Evolutionary conservation across 1,140 invertebrate species (phyloP).

Genomic region (Drosophila neocordata): DNA sequence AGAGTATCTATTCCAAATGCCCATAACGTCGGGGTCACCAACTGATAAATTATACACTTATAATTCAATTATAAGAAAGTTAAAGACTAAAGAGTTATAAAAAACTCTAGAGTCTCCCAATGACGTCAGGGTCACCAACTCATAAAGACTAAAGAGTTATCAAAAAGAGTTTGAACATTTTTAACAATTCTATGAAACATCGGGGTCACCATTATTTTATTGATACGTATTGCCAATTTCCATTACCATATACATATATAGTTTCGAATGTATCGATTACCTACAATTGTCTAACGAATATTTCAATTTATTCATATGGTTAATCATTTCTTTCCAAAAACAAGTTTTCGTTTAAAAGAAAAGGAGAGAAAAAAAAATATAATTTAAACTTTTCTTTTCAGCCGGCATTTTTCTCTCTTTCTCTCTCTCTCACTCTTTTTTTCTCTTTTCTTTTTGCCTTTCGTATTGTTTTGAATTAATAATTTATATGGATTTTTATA

Average conservation of each 20-base stretch:
- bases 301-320: constrained; percentile 1
- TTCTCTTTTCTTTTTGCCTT: constrained; percentile 9
- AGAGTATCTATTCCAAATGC: no score
- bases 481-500: constrained; percentile 78
- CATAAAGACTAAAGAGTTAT: no score
- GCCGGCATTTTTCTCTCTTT: constrained; percentile 11
- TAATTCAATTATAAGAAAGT: no score
- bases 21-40: no score
- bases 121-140: no score
- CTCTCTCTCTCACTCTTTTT: constrained; percentile 15
- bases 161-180: no score
- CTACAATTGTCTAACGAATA: neutral
- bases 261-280: neutral
- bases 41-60: no score
- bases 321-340: constrained; percentile 6
- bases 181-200: neutral
- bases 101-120: no score
- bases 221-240: no score
- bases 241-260: neutral
- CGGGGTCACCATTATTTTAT: neutral
- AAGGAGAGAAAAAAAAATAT: neutral
- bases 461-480: constrained; percentile 78
- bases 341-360: no score
- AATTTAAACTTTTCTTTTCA: constrained; percentile 8
- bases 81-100: no score